phyloP scores from a whole-genome alignment of 2,113 vertebrate species.

The Phaethornis superciliosus region DNA sequence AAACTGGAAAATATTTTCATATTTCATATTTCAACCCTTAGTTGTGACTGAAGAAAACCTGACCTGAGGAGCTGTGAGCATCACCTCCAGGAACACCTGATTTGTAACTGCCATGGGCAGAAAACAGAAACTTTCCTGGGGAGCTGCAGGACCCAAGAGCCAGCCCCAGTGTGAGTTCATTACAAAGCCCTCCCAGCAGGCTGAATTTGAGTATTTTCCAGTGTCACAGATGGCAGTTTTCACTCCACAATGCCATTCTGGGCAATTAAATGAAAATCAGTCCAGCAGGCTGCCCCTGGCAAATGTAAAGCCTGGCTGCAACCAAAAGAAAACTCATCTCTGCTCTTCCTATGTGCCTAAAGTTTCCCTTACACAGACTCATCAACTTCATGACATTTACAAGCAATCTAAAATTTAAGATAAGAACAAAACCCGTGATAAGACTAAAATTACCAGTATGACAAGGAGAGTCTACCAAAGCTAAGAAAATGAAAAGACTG shows the following conservation, averaged over 20 bases:
- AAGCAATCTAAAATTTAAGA: background rate
- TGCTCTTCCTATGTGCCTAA: background rate
- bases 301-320: background rate
- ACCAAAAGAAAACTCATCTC: background rate
- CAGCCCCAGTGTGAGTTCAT: background rate
- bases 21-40: background rate
- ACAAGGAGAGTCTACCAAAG: background rate
- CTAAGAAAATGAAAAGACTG: background rate
- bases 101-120: rapidly evolving
- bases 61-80: background rate
- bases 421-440: background rate
- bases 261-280: background rate
- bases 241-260: background rate
- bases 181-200: background rate
- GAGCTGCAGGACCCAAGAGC: background rate
- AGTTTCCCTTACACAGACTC: background rate
- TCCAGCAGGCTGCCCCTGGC: background rate
- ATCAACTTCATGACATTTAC: background rate
- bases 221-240: background rate
- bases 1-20: no score
- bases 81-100: background rate
- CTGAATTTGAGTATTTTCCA: background rate
- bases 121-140: background rate
- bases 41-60: background rate
- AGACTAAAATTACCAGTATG: background rate